These are phyloP conservation scores for Aphelinus certus DNA, from an alignment of 1,140 invertebrate species.

Conservation along the genomic window DNA sequence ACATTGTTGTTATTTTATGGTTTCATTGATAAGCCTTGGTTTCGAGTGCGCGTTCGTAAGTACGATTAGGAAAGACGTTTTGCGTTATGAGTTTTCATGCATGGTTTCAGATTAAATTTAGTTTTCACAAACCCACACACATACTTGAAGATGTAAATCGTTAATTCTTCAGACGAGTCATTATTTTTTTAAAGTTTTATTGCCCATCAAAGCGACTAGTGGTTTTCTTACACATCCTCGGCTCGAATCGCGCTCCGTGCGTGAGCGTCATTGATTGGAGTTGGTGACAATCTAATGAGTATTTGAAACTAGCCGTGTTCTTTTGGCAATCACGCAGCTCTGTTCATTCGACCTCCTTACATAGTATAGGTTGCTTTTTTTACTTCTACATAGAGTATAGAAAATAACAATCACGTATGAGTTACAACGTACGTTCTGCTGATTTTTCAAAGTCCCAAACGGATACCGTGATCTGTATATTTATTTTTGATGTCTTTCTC, in stretches of 20 bases:
- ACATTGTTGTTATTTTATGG: too few species aligned
- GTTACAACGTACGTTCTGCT: too few species aligned
- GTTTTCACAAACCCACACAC: conserved; percentile 26
- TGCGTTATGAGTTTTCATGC: conserved; percentile 53
- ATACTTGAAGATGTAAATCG: too few species aligned
- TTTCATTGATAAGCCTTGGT: conserved; percentile 35
- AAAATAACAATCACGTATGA: background rate
- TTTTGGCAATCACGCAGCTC: conserved; percentile 18
- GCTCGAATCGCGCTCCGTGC: conserved; percentile 11
- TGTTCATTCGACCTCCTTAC: background rate
- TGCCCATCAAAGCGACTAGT: background rate
- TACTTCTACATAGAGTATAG: background rate
- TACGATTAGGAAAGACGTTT: conserved; percentile 47
- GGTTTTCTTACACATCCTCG: background rate
- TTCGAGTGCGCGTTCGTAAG: conserved; percentile 60
- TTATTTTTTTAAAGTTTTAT: background rate
- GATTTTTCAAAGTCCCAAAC: too few species aligned
- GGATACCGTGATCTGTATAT: too few species aligned
- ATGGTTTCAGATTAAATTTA: conserved; percentile 54
- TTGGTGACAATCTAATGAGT: conserved; percentile 1
- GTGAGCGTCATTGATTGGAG: conserved; percentile 20
- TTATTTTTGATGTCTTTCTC: conserved; percentile 1
- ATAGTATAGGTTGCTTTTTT: conserved; percentile 11
- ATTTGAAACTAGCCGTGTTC: conserved; percentile 1
- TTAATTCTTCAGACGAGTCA: too few species aligned